Percentiles rank a stretch among this genome's conserved stretches.
Evolutionary conservation across 2,113 vertebrate species (phyloP).

Genomic region (Carassius carassius): DNA sequence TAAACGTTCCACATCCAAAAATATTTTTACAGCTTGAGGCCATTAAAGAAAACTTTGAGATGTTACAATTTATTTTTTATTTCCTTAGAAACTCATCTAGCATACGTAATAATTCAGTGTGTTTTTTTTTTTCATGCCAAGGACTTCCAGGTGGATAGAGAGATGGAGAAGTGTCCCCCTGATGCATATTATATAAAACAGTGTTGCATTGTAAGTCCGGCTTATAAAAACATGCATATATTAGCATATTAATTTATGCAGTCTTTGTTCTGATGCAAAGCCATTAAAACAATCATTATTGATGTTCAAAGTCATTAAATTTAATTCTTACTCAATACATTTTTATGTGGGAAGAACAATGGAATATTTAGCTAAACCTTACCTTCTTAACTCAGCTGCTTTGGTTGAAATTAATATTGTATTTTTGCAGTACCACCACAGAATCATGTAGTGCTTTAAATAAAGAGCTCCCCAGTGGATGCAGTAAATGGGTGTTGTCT

Average conservation of each 20-base stretch:
- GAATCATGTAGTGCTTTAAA: no score
- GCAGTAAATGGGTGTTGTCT: no score
- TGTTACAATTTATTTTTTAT: background rate
- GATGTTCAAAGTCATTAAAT: slow-evolving; percentile 3
- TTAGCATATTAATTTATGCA: slow-evolving; percentile 8
- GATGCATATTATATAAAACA: background rate
- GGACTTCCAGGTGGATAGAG: background rate
- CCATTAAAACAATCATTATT: slow-evolving; percentile 3
- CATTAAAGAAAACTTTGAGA: background rate
- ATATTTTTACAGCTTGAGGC: background rate
- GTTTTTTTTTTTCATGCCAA: background rate
- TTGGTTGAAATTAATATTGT: background rate
- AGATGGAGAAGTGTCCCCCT: background rate
- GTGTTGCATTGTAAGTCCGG: background rate
- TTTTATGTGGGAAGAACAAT: background rate
- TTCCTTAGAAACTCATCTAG: background rate
- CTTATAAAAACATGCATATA: slow-evolving; percentile 13
- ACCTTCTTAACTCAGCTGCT: background rate
- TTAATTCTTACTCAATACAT: background rate
- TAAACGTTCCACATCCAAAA: background rate
- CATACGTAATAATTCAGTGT: background rate
- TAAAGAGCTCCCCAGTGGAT: no score
- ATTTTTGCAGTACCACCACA: background rate
- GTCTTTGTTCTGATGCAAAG: slow-evolving; percentile 19
- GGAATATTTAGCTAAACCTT: background rate